These are phyloP conservation scores for Trypoxylon attenuatum DNA, from an alignment of 2,888 invertebrate genomes.

Conservation along the genomic window DNA sequence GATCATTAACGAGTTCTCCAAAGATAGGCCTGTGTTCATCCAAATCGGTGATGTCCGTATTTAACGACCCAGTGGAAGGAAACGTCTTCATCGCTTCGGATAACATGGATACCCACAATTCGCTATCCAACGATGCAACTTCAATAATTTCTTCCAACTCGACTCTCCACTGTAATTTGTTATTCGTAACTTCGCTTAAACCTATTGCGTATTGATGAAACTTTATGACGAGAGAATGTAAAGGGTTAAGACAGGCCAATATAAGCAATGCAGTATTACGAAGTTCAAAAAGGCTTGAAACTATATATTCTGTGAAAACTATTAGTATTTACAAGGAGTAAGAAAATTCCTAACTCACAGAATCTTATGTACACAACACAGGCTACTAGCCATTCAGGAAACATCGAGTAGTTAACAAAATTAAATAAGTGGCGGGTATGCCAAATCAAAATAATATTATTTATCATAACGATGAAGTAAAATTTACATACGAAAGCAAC, in stretches of 20 bases:
- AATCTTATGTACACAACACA: no score
- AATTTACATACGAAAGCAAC: no score
- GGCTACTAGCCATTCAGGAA: constrained; percentile 19
- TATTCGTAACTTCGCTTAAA: no score
- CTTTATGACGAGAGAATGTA: no score
- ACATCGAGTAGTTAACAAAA: constrained; percentile 49
- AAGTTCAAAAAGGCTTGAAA: no score
- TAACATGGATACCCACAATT: constrained; percentile 98
- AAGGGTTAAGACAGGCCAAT: no score
- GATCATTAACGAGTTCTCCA: constrained; percentile 90
- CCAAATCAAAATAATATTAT: not conserved
- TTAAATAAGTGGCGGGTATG: constrained; percentile 32
- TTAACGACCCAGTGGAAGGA: constrained; percentile 91
- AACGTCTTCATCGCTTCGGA: constrained; percentile 96
- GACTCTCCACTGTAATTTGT: constrained; percentile 87
- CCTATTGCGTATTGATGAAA: no score
- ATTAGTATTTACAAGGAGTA: no score
- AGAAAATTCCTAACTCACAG: no score
- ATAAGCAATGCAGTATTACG: no score
- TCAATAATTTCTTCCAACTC: constrained; percentile 96
- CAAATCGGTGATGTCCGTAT: constrained; percentile 90
- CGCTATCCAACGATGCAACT: constrained; percentile 93
- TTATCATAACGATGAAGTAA: no score
- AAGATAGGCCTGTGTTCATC: constrained; percentile 94
- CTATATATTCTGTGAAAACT: no score